Conservation (phyloP, 1,140 invertebrate genomes). For the Aphis gossypii region DNA sequence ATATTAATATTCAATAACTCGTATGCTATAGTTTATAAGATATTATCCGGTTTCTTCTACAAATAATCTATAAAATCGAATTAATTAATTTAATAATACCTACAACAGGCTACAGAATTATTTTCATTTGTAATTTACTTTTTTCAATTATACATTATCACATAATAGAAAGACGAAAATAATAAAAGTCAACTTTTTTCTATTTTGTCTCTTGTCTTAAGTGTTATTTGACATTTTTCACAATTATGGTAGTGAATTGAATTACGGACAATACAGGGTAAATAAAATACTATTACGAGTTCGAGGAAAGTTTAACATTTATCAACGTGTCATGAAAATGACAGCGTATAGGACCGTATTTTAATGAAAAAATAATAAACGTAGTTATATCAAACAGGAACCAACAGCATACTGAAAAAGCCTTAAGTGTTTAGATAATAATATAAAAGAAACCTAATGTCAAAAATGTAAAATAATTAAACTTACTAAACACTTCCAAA, state of each 20-base stretch:
- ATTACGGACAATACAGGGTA: neutral
- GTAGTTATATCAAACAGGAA: neutral
- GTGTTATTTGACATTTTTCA: constrained; percentile 9
- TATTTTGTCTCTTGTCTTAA: neutral
- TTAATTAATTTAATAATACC: neutral
- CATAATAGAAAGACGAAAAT: neutral
- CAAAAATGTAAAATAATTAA: neutral
- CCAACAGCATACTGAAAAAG: neutral
- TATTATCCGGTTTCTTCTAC: neutral
- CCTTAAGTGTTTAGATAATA: neutral
- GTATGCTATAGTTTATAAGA: neutral
- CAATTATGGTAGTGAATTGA: neutral
- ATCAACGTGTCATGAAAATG: neutral
- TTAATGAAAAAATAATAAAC: constrained; percentile 8
- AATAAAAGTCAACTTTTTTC: neutral
- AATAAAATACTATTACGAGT: constrained; percentile 1
- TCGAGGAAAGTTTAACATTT: constrained; percentile 13
- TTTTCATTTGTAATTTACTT: neutral
- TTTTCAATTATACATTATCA: constrained; percentile 20
- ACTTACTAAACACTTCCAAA: neutral
- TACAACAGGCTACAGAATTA: neutral
- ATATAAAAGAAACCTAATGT: neutral
- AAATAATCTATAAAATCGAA: neutral
- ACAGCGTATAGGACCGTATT: neutral
- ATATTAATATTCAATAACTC: neutral